phyloP scores from a whole-genome alignment of 2,888 invertebrate species.

The Diaperis boleti region DNA sequence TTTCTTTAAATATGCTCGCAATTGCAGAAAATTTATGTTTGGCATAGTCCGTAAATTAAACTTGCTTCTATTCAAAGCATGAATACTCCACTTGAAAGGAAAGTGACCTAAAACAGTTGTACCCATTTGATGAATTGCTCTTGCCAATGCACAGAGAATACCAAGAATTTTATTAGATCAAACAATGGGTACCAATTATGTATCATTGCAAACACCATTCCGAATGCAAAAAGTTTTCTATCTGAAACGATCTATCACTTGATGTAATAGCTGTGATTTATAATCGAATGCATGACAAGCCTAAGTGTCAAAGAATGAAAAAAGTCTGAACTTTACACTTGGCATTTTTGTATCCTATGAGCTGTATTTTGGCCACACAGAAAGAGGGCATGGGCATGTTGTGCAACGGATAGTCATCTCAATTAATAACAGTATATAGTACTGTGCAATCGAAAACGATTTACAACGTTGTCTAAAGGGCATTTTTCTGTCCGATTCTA shows the following conservation, averaged over 20 bases:
- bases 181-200: constrained; percentile 49
- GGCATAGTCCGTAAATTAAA: constrained; percentile 50
- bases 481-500: no score
- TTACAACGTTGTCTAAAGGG: no score
- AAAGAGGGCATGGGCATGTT: no score
- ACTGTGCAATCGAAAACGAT: no score
- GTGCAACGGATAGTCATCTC: no score
- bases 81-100: constrained; percentile 54
- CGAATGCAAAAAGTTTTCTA: constrained; percentile 5
- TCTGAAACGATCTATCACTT: neutral
- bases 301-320: no score
- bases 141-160: constrained; percentile 47
- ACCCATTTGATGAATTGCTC: constrained; percentile 52
- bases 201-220: constrained; percentile 40
- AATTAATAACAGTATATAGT: no score
- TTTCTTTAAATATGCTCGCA: constrained; percentile 43
- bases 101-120: constrained; percentile 54
- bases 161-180: constrained; percentile 49
- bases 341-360: no score
- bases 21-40: constrained; percentile 49
- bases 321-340: no score
- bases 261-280: constrained; percentile 19
- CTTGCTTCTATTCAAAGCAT: constrained; percentile 51
- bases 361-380: no score
- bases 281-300: neutral